Conservation (phyloP, 2,113 vertebrate species). For the Sorex fumeus region DNA sequence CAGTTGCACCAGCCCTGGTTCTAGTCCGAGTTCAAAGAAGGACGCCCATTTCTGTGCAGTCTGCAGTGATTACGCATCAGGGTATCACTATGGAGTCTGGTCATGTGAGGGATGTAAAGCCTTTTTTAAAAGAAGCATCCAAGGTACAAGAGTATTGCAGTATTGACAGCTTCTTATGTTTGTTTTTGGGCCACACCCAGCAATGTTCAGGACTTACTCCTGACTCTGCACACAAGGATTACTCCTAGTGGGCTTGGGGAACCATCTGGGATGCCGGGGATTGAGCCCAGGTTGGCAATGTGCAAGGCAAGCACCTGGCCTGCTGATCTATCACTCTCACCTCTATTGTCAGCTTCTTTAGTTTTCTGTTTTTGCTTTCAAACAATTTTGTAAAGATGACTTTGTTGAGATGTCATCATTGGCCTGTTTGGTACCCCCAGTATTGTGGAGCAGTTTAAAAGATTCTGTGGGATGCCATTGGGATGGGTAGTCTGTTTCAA, state of each 20-base stretch:
- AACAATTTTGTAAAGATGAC: not conserved
- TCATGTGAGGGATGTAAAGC: conserved; percentile 99
- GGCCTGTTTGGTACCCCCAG: not conserved
- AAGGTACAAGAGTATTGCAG: conserved; percentile 91
- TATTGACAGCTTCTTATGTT: no score
- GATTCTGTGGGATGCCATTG: not conserved
- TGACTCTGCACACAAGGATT: no score
- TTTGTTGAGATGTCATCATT: not conserved
- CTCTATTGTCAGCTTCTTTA: not conserved
- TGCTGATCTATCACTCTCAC: no score
- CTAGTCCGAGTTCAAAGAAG: conserved; percentile 89
- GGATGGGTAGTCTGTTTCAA: not conserved
- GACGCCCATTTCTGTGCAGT: conserved; percentile 97
- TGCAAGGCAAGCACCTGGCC: no score
- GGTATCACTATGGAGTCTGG: conserved; percentile 99
- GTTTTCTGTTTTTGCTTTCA: conserved; percentile 54
- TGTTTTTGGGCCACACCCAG: no score
- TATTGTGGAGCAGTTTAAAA: not conserved
- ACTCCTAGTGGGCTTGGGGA: no score
- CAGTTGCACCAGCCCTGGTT: conserved; percentile 87
- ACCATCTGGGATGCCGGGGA: no score
- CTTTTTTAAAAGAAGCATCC: conserved; percentile 99
- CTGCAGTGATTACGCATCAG: conserved; percentile 98
- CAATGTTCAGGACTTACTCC: no score
- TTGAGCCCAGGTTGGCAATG: no score